Percentiles rank a stretch among this genome's conserved stretches.
Evolutionary conservation across 2,888 invertebrate species (phyloP).

Genomic region (Drosophila meridiana): DNA sequence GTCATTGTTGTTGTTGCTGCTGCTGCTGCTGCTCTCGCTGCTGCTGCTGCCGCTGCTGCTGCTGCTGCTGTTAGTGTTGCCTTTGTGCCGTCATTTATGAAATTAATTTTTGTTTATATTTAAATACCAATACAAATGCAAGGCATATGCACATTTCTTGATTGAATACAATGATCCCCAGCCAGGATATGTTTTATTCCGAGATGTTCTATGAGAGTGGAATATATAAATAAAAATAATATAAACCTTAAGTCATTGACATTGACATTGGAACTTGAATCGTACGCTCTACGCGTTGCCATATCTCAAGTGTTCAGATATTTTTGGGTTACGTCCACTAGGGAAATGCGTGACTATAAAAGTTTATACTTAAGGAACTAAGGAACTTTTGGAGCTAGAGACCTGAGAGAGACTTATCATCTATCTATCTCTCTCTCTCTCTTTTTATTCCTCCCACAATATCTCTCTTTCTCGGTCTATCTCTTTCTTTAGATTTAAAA

Average conservation of each 20-base stretch:
- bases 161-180: not conserved
- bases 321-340: not conserved
- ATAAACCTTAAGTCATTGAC: not conserved
- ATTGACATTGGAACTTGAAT: not conserved
- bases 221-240: not conserved
- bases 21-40: slow-evolving; percentile 34
- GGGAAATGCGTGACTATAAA: too few relatives aligned
- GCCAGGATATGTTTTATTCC: not conserved
- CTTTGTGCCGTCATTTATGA: slow-evolving; percentile 56
- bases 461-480: not conserved
- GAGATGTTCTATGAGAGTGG: too few relatives aligned
- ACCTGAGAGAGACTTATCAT: not conserved
- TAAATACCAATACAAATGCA: not conserved
- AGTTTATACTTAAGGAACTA: too few relatives aligned
- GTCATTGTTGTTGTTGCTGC: slow-evolving; percentile 31
- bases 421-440: not conserved
- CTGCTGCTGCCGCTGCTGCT: slow-evolving; percentile 33
- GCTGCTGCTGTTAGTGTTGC: slow-evolving; percentile 32
- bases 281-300: not conserved
- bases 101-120: slow-evolving; percentile 35
- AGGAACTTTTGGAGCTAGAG: not conserved
- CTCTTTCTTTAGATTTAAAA: too few relatives aligned
- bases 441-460: too few relatives aligned
- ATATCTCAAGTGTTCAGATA: not conserved
- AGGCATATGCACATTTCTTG: not conserved